Evolutionary conservation across 2,113 vertebrate species (phyloP), one percentile per base, ranked within the genome.

Genomic region (Oncorhynchus tshawytscha): DNA sequence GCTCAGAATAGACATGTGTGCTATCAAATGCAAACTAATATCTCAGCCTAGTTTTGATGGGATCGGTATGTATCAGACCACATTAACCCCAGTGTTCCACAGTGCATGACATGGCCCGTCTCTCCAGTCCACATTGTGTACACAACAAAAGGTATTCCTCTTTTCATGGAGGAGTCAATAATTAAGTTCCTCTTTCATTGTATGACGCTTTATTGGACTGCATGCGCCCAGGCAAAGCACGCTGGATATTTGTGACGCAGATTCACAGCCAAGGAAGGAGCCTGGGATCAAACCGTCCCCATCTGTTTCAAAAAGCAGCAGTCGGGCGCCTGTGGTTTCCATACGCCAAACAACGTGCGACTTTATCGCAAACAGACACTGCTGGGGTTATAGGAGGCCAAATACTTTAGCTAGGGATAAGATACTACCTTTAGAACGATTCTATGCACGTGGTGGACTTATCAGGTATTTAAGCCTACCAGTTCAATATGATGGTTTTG

Each of bases 271-370:
- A 68, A 78, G 27, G 27, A 29, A 70, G 39, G 75, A 77, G 29
- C 78, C 78, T 4, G 24, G 7, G 75, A 78, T 81, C 80, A 79
- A 84, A 84, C 74, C 72, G 65, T 29, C 18, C 48, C 74, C 6
- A 6, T 82, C 86, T 62, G 20, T 22, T 20, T 11, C 7, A 7
- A 62, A 7, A 24, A 2, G 59, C 59, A 9, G n/a, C 59, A 62
- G 12, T 15, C 13, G 75, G 69, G 67, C 74, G 72, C 68, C 73
- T 48, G 39, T 76, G 39, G 59, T 70, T 67, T 66, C 57, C 54
- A 39, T 84, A 29, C 51, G 70, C 18, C 54, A 45, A 39, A 74
- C 83, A 75, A 86, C 75, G 79, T 72, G n/a, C 6, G 15, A 7
- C 16, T n/a, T 60, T 20, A 12, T 8, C 15, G 15, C 51, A 60